These are phyloP conservation scores for Eubasilissa splendida DNA, from an alignment of 2,888 invertebrate genomes.

Conservation along the genomic window DNA sequence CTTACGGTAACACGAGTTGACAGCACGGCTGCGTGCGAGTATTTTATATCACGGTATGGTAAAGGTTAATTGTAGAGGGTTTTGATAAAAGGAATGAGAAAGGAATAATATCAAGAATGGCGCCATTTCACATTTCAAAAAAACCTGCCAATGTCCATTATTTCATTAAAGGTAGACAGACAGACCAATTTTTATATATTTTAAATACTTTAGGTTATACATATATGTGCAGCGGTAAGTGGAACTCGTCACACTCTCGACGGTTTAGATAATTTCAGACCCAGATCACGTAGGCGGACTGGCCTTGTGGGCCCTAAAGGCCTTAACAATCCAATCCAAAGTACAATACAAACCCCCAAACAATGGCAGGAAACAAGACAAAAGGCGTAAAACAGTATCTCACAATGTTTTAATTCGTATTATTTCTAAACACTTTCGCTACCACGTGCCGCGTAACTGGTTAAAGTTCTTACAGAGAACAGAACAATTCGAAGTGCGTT, in stretches of 20 bases:
- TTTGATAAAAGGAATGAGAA: too few relatives aligned
- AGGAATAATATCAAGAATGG: too few relatives aligned
- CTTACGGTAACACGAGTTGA: too few relatives aligned
- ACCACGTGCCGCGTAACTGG: not conserved
- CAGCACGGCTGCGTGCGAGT: too few relatives aligned
- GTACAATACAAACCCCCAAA: not conserved
- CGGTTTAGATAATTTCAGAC: conserved; percentile 16
- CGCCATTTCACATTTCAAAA: too few relatives aligned
- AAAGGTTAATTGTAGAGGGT: too few relatives aligned
- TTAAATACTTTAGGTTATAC: too few relatives aligned
- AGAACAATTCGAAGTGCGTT: not conserved
- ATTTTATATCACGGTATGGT: too few relatives aligned
- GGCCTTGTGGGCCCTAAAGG: not conserved
- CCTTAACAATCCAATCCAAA: not conserved
- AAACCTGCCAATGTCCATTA: too few relatives aligned
- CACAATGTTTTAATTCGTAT: not conserved
- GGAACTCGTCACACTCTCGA: conserved; percentile 17
- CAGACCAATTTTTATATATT: too few relatives aligned
- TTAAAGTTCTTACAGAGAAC: not conserved
- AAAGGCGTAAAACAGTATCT: not conserved
- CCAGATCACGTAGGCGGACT: conserved; percentile 27
- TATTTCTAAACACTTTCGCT: not conserved
- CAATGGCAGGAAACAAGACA: not conserved
- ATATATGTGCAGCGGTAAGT: not conserved
- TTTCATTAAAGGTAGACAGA: too few relatives aligned